Base-by-base conservation (phyloP, 2,797 vertebrate genomes). In the Protosalanx chinensis region DNA sequence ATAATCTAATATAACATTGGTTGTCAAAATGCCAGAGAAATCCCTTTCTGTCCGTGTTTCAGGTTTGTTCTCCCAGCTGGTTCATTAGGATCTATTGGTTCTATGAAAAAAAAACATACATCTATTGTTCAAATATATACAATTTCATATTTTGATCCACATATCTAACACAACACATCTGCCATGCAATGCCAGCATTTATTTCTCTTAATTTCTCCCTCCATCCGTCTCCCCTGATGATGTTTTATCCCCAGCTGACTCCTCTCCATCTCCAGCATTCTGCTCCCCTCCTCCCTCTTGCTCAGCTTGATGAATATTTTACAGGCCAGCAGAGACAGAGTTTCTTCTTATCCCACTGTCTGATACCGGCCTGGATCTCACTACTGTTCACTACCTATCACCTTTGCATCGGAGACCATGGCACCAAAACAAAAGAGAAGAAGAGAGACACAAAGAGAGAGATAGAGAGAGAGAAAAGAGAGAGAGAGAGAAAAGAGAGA, bases 301-400 rank as follows among this genome's bases (percentile, higher is more conserved):
- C 67, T 68, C 53, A 37, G 30, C 84, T 85, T 89, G 83, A 90
- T 91, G 84, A 91, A 91, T 90, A 91, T 91, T 91, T 91, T 82
- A 91, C 89, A 86, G 89, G 85, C 86, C 87, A 87, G 85, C 80
- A 79, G 87, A 88, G 90, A 88, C 80, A 71, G 78, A 72, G 79
- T 77, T 81, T 78, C 82, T 81, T 82, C 85, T 79, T 73, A 79
- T 84, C 79, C 75, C 77, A 81, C 80, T 86, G 82, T 80, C 83
- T 83, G 83, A 84, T 81, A 71, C 65, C 6, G 74, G 76, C 74
- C 75, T 8, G 64, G 72, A 86, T 86, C 89, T 84, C 84, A 77
- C 82, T 76, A 84, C 86, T 83, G 79, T 85, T 87, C 87, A 85
- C 82, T 77, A 84, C 86, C 84, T 79, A 85, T 88, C 88, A 86